phyloP scores from a whole-genome alignment of 2,888 invertebrate species.

The Lithophane semibrunnea region DNA sequence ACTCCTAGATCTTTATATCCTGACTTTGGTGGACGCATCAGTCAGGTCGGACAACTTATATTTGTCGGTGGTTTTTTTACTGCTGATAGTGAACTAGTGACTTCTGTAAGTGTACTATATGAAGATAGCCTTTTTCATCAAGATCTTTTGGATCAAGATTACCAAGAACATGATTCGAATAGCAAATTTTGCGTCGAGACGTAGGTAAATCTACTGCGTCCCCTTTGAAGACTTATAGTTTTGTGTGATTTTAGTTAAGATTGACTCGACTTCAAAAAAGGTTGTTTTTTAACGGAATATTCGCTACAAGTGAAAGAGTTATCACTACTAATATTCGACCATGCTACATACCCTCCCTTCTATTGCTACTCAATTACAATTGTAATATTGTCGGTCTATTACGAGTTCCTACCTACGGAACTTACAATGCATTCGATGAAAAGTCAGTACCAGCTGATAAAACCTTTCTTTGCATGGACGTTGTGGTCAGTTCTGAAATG shows the following conservation, averaged over 20 bases:
- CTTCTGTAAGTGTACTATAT: not conserved
- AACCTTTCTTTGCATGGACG: not conserved
- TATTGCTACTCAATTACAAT: not conserved
- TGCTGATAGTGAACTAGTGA: not conserved
- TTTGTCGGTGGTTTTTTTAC: not conserved
- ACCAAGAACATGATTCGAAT: slow-evolving; percentile 5
- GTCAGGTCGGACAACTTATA: not conserved
- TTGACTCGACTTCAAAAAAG: not conserved
- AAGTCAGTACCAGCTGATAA: not conserved
- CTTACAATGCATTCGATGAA: not conserved
- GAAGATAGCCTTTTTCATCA: not conserved
- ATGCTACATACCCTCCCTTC: too few relatives aligned
- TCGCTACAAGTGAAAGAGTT: not conserved
- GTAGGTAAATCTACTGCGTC: not conserved
- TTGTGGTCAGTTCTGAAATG: not conserved
- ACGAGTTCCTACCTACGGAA: not conserved
- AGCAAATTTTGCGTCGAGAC: too few relatives aligned
- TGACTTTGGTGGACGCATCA: not conserved
- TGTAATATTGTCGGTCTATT: not conserved
- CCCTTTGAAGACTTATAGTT: not conserved
- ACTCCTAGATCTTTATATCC: not conserved
- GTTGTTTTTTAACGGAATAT: not conserved
- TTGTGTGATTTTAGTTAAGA: not conserved
- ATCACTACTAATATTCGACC: too few relatives aligned
- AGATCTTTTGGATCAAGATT: not conserved